Evolutionary conservation across 2,888 invertebrate genomes (phyloP).

Genomic region (Agrochola lychnidis): DNA sequence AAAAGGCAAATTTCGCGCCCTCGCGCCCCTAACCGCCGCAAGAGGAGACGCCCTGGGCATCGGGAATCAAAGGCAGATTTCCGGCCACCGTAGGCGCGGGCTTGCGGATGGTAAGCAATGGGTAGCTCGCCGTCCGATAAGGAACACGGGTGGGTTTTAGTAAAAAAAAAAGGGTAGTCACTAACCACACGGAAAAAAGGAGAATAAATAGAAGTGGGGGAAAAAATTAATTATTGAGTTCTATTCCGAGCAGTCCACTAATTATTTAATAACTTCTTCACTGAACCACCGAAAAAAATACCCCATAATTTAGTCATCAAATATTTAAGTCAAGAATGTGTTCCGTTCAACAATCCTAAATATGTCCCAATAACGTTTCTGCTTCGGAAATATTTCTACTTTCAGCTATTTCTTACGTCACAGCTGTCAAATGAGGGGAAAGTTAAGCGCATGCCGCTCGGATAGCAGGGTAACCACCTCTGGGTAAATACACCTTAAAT

Average conservation of each 20-base stretch:
- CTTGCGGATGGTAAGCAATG: no score
- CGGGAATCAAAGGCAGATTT: no score
- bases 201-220: neutral
- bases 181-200: no score
- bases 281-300: conserved; percentile 19
- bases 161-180: no score
- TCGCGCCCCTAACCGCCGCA: no score
- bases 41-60: no score
- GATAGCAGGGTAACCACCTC: conserved; percentile 32
- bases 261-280: conserved; percentile 30
- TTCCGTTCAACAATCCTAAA: conserved; percentile 47
- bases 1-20: no score
- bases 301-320: conserved; percentile 39
- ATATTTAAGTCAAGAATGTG: conserved; percentile 46
- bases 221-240: neutral
- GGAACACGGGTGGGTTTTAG: no score
- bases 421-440: conserved; percentile 48
- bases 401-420: conserved; percentile 38
- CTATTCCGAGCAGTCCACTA: neutral
- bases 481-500: conserved; percentile 54
- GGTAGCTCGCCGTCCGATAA: no score
- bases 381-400: conserved; percentile 41
- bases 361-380: conserved; percentile 39
- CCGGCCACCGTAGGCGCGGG: no score
- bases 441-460: conserved; percentile 44